Evolutionary conservation across 1,140 invertebrate genomes (phyloP), one percentile per base, ranked within the genome.

Genomic region (Mercenaria mercenaria): DNA sequence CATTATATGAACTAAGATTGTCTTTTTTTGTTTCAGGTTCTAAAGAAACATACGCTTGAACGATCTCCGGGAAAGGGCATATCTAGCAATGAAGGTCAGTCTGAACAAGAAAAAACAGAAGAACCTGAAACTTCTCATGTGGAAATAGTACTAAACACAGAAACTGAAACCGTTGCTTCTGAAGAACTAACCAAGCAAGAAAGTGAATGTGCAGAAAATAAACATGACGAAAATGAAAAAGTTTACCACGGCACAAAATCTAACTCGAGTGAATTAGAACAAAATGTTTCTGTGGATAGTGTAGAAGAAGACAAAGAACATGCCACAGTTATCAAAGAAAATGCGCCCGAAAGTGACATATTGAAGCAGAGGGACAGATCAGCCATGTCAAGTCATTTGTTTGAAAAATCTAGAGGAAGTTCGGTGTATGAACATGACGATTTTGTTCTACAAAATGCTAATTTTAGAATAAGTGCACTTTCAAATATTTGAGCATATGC

Each of bases 21-120:
- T n/a, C n/a, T n/a, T n/a, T n/a, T n/a, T n/a, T n/a, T n/a, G n/a
- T n/a, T n/a, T 4, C 34, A 72, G 67, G 67, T 72, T 18, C 67
- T 72, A 1, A 72, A 72, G 34, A 72, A 72, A 72, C 67, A 72
- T n/a, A 72, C 67, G n/a, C 67, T 72, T 72, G 67, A 72, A 37
- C 11, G 67, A 39, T 23, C 59, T 64, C 6, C 8, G 26, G 59
- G n/a, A 64, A 29, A 20, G 29, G 26, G n/a, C 59, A 64, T 0
- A 26, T 26, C 26, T 26, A 29, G 1, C 10, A 64, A 26, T 29
- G 26, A 29, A 4, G 59, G 29, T 29, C 23, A 64, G n/a, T 23
- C 52, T 20, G 52, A 23, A 13, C 52, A 56, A 20, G 52, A 56
- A 56, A 23, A 4, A 11, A 56, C 52, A 20, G 52, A 23, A 47